Base-by-base conservation (phyloP, 1,140 invertebrate genomes). In the Chironomus tepperi region DNA sequence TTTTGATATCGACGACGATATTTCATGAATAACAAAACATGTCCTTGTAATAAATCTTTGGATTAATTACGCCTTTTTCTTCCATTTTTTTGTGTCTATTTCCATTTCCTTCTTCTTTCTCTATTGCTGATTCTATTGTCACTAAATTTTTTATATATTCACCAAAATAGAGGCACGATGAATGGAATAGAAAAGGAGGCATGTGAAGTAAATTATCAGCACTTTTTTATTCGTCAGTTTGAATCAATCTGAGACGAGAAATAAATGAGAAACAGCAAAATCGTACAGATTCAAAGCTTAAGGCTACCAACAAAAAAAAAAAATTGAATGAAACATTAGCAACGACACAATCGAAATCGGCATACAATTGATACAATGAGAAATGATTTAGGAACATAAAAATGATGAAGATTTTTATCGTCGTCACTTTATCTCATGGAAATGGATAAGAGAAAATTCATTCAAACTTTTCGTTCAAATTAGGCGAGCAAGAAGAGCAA, bases 11-110 rank as follows among this genome's bases (percentile, higher is more conserved):
- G 47, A 57, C 47, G 47, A 57, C 47, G 12, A 57, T 57, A 57
- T 57, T 57, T 57, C 47, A 57, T 57, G 47, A 57, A 57, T 57
- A 57, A 57, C 47, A 57, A 57, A 57, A 57, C 47, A 57, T 57
- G 12, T 57, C 47, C 47, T 57, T n/a, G 47, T 15, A 57, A 57
- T 57, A 57, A 57, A 57, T 57, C 47, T 57, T 57, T 57, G 47
- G 47, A 57, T 57, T 57, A 57, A 57, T 57, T 57, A 57, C 47
- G 47, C 47, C n/a, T 57, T 57, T 57, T 57, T 57, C 47, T 57
- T 57, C 47, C n/a, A n/a, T 15, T 57, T 15, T n/a, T 57, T n/a
- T n/a, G n/a, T 15, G 47, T 57, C 47, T 15, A 8, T 57, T 57
- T 57, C n/a, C n/a, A 15, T 57, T n/a, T 57, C 24, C 12, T 57